Base-by-base conservation (phyloP, 2,113 vertebrate species). In the Anoplopoma fimbria region DNA sequence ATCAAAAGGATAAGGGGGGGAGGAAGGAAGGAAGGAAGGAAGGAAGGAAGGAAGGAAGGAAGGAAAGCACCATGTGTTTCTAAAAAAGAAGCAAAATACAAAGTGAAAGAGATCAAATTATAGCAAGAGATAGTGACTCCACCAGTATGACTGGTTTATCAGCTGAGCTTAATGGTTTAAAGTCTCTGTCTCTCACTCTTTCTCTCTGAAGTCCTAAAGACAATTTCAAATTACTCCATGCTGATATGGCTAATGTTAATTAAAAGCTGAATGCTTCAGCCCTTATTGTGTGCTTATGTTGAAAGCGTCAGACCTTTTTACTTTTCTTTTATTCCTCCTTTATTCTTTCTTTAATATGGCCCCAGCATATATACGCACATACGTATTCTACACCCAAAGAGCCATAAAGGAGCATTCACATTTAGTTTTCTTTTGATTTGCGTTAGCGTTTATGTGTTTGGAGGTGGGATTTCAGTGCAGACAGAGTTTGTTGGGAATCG, bases 161-260 rank as follows among this genome's bases (percentile, higher is more conserved):
- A 88, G 88, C 88, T 79, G 81, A 88, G 87, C 72, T 88, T 85
- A 88, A 90, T 92, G 81, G 73, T 87, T 90, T 84, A 89, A 91
- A 93, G 85, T 88, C 80, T 78, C 79, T 65, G 51, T 76, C 81
- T 88, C 87, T 90, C 40, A 38, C 79, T 83, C 68, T 80, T 49
- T 85, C 78, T 83, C 83, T 92, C 80, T 91, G 78, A 88, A 83
- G 91, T 91, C 87, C 71, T 83, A 68, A 79, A 90, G 87, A 92
- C 91, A 87, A 88, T 89, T 92, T 92, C 67, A 90, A 90, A 92
- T 90, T 49, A 88, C 78, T 86, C 62, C 33, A 55, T 34, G 71
- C 88, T 91, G 88, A 93, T 92, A 91, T 62, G 81, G 69, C 82
- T 88, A 72, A 92, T 91, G 92, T 90, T 93, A 92, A 93, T 94